phyloP scores from a whole-genome alignment of 2,113 vertebrate species.

The Monarcha castaneiventris region DNA sequence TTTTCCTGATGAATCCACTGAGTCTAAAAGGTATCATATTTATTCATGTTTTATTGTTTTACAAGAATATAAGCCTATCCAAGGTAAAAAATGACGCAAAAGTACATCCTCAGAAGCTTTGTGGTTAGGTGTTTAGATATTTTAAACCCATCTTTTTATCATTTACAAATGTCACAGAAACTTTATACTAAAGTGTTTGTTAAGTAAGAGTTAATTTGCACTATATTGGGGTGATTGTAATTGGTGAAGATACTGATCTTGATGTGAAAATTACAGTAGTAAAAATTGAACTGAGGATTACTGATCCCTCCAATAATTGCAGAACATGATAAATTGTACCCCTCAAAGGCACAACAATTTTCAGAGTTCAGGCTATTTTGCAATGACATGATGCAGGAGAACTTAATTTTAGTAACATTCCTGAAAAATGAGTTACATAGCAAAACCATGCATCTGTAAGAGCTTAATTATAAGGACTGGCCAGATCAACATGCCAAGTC shows the following conservation, averaged over 20 bases:
- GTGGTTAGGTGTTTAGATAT: not conserved
- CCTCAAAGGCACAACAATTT: not conserved
- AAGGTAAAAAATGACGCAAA: not conserved
- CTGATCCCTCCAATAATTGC: not conserved
- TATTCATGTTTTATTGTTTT: not conserved
- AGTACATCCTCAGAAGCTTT: not conserved
- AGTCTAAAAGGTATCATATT: not conserved
- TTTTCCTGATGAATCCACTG: not conserved
- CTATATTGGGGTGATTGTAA: not conserved
- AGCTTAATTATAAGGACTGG: not conserved
- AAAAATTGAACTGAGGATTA: not conserved
- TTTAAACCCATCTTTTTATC: not conserved
- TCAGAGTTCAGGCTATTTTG: not conserved
- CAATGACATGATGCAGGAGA: not conserved
- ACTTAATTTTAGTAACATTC: not conserved
- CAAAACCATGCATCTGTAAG: not conserved
- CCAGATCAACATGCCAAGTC: not conserved
- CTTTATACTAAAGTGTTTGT: not conserved
- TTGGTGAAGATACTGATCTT: not conserved
- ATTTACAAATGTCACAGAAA: not conserved
- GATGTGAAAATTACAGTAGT: not conserved
- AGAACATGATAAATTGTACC: not conserved
- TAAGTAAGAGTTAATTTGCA: not conserved
- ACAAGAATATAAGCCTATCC: not conserved
- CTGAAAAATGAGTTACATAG: not conserved